Evolutionary conservation across 1,140 invertebrate species (phyloP), one percentile per base, ranked within the genome.

Genomic region (Bemisia tabaci): DNA sequence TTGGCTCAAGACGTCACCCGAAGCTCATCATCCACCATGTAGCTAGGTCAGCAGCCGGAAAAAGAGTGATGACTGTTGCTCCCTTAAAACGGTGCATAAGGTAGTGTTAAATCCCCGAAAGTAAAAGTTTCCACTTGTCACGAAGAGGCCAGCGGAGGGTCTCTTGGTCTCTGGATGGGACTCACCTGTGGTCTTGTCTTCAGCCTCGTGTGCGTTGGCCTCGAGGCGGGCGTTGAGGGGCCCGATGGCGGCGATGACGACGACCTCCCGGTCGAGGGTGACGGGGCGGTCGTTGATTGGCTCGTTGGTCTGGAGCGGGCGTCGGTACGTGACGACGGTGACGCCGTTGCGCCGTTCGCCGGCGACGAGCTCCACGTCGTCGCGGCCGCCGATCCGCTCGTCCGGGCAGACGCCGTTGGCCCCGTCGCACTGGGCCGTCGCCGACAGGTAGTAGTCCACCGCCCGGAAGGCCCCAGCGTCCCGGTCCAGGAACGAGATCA

Each of bases 221-320:
- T 94, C 90, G 67, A 85, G 85, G 60, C 84, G 77, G 0, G 80
- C 78, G 78, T 92, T 94, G 1, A 95, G 79, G 0, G 86, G 85
- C 2, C 92, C 92, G 69, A 95, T 90, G 17, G 92, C 92, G 0
- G 91, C 92, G n/a, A 95, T 91, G 1, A 94, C 85, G 22, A 84
- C 86, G 12, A 87, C 84, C 23, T 88, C 83, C 0, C 83, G 79
- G 27, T 85, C 79, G 0, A 77, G 77, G 1, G 88, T 83, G 64
- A 91, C 86, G 27, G 86, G 81, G 68, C 82, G 80, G 73, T 91
- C 88, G 67, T 84, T 85, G 21, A 82, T 77, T 0, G 84, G 80
- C 69, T 92, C 90, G 69, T 85, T 87, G 0, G 89, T 89, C 64
- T 85, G 82, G 59, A 93, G 78, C 0, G 90, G 86, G 2, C 91